phyloP scores from a whole-genome alignment of 2,888 invertebrate genomes.

The Lucinisca nassula region DNA sequence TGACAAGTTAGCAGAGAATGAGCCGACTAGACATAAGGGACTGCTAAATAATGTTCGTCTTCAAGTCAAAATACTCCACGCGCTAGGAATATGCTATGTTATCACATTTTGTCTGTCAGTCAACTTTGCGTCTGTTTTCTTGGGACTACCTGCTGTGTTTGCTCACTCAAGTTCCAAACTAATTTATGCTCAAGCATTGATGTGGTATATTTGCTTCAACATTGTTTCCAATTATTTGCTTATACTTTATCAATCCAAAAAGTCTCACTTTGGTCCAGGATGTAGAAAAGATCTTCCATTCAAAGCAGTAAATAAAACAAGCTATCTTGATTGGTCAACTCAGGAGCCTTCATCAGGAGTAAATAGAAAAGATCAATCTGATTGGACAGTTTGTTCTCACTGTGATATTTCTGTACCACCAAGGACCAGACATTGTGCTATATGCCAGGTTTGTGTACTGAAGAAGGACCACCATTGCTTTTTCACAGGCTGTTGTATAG shows the following conservation, averaged over 20 bases:
- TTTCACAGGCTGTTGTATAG: slow-evolving; percentile 87
- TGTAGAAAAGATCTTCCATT: slow-evolving; percentile 57
- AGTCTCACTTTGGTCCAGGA: slow-evolving; percentile 59
- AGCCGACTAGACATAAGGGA: not conserved
- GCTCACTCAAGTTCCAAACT: slow-evolving; percentile 52
- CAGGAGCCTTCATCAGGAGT: slow-evolving; percentile 17
- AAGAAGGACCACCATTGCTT: slow-evolving; percentile 89
- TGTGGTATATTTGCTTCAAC: slow-evolving; percentile 72
- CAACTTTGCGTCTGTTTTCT: slow-evolving; percentile 59
- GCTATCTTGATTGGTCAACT: slow-evolving; percentile 28
- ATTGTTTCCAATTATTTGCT: slow-evolving; percentile 75
- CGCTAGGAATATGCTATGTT: slow-evolving; percentile 71
- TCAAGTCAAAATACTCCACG: slow-evolving; percentile 68
- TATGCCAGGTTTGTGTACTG: slow-evolving; percentile 87
- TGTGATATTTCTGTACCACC: slow-evolving; percentile 80
- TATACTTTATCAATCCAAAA: slow-evolving; percentile 66
- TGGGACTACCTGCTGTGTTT: slow-evolving; percentile 74
- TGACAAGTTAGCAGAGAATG: slow-evolving; percentile 50
- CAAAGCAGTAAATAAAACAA: slow-evolving; percentile 30
- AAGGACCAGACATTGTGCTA: slow-evolving; percentile 87
- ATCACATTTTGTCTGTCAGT: slow-evolving; percentile 65
- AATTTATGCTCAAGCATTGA: slow-evolving; percentile 52
- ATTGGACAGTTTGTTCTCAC: slow-evolving; percentile 75
- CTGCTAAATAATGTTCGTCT: slow-evolving; percentile 33
- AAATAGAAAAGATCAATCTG: not conserved